phyloP scores from a whole-genome alignment of 2,888 invertebrate genomes.

The Pseudoips prasinana region DNA sequence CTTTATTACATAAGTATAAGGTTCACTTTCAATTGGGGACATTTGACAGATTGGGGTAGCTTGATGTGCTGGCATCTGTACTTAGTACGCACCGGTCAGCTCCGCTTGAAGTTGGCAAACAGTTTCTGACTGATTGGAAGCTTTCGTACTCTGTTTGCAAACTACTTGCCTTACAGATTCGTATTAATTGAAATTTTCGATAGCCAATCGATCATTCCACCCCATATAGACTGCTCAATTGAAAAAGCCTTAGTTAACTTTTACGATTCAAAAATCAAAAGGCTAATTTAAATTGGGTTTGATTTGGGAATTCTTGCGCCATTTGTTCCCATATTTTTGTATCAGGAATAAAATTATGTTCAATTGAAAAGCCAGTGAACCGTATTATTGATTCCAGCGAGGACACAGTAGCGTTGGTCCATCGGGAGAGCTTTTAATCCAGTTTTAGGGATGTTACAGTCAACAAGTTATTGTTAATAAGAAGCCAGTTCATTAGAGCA shows the following conservation, averaged over 20 bases:
- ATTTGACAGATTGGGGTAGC: too few species aligned
- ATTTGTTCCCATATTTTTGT: too few species aligned
- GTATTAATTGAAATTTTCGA: constrained; percentile 27
- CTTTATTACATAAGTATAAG: too few species aligned
- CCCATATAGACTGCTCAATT: constrained; percentile 22
- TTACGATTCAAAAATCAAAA: not conserved
- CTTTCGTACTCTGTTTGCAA: constrained; percentile 38
- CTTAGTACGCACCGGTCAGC: constrained; percentile 29
- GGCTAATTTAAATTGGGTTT: constrained; percentile 1
- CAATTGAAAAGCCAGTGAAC: constrained; percentile 39
- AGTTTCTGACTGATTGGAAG: constrained; percentile 48
- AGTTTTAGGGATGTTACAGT: constrained; percentile 35
- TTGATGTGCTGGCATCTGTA: too few species aligned
- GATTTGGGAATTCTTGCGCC: not conserved
- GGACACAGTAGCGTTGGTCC: constrained; percentile 22
- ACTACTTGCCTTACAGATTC: constrained; percentile 31
- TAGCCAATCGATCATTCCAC: not conserved
- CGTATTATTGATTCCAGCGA: constrained; percentile 47
- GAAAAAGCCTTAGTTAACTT: not conserved
- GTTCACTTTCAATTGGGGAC: too few species aligned
- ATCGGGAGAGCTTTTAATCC: too few species aligned
- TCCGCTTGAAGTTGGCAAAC: constrained; percentile 35
- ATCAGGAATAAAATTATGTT: constrained; percentile 16
- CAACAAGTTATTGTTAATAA: constrained; percentile 59
- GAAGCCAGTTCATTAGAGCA: constrained; percentile 60